Conservation (phyloP, 2,113 vertebrate genomes). For the Neodontobutis hainanensis region DNA sequence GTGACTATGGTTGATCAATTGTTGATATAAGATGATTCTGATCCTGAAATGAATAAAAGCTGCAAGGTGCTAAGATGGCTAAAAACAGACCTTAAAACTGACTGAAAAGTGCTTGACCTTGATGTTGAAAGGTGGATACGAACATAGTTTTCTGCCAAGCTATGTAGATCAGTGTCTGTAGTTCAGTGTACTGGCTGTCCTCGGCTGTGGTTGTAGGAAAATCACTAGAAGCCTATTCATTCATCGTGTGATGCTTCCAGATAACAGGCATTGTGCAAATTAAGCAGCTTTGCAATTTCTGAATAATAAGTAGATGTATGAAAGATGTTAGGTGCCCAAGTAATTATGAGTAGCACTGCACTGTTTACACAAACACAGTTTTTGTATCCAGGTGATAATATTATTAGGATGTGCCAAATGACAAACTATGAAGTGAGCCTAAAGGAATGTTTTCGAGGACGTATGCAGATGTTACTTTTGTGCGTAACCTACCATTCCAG, state of each 20-base stretch:
- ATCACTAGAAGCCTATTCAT: constrained; percentile 47
- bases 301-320: constrained; percentile 41
- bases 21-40: no score
- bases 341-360: background rate
- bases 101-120: no score
- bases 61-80: no score
- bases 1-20: no score
- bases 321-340: constrained; percentile 20
- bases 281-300: constrained; percentile 28
- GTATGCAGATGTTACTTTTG: constrained; percentile 38
- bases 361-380: constrained; percentile 40
- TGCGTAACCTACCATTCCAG: constrained; percentile 30
- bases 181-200: constrained; percentile 26
- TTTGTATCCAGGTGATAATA: constrained; percentile 59
- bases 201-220: constrained; percentile 49
- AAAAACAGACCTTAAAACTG: no score
- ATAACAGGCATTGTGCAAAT: constrained; percentile 56
- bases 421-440: constrained; percentile 37
- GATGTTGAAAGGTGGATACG: no score
- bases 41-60: no score
- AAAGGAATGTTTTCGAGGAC: constrained; percentile 49
- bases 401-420: constrained; percentile 35
- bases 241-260: constrained; percentile 32
- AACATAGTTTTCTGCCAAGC: no score
- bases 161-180: background rate